phyloP scores from a whole-genome alignment of 2,113 vertebrate species.

The Microtus montanus region DNA sequence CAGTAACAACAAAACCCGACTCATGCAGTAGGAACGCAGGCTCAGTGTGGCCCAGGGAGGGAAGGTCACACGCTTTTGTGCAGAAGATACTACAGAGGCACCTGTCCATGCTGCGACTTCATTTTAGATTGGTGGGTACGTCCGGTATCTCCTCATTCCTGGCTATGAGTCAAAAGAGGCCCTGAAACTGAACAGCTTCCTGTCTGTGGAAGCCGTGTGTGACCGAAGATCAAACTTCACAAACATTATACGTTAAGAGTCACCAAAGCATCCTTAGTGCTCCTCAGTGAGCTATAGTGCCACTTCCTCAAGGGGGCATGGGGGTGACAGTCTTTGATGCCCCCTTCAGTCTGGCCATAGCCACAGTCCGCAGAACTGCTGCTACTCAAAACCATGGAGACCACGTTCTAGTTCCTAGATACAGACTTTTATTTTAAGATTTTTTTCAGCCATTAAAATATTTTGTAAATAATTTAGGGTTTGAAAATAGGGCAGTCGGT shows the following conservation, averaged over 20 bases:
- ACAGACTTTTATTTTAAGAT: background rate
- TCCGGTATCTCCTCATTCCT: background rate
- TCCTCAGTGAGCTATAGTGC: background rate
- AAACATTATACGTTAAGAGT: background rate
- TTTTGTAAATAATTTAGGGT: slow-evolving; percentile 34
- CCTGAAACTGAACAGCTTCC: background rate
- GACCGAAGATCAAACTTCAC: fast-evolving
- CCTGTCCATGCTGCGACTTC: background rate
- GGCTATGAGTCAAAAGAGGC: background rate
- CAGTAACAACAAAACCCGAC: background rate
- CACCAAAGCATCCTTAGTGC: background rate
- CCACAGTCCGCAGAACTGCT: background rate
- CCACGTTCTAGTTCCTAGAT: background rate
- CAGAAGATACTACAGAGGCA: background rate
- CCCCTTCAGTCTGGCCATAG: background rate
- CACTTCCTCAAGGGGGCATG: background rate
- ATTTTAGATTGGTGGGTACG: background rate
- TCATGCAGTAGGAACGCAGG: background rate
- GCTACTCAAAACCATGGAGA: background rate
- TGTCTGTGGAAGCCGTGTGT: background rate
- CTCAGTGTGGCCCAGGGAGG: background rate
- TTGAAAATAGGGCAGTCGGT: background rate
- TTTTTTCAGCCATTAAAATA: slow-evolving; percentile 26
- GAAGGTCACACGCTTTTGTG: background rate
- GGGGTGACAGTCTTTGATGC: background rate